Conservation (phyloP, 2,113 vertebrate species). For the Hepsetus odoe region DNA sequence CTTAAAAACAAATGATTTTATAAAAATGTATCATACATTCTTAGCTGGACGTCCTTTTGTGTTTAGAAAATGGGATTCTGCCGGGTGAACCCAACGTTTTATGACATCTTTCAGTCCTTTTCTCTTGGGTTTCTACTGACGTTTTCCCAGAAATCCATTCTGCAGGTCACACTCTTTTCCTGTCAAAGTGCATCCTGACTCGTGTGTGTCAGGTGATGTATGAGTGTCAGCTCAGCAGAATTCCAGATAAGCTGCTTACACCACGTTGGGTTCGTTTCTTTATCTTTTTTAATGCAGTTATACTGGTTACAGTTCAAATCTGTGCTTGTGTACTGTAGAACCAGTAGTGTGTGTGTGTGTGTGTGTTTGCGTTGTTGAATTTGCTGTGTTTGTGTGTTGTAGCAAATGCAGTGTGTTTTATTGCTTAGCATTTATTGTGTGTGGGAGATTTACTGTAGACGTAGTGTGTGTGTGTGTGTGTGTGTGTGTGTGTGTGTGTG, state of each 20-base stretch:
- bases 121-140: neutral
- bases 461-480: neutral
- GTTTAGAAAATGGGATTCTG: neutral
- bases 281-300: neutral
- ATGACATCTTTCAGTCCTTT: neutral
- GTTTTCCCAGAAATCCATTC: constrained; percentile 11
- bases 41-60: neutral
- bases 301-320: too few relatives aligned
- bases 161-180: constrained; percentile 15
- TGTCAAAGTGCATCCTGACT: neutral
- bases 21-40: neutral
- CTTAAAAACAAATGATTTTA: too few relatives aligned
- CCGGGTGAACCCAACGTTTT: neutral
- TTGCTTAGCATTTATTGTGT: neutral
- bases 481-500: too few relatives aligned
- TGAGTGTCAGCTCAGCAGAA: neutral
- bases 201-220: neutral
- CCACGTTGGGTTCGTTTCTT: constrained; percentile 1
- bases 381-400: neutral
- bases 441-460: neutral
- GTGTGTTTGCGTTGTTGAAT: neutral
- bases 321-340: neutral
- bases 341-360: too few relatives aligned
- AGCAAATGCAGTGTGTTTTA: neutral
- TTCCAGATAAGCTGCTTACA: neutral